Evolutionary conservation across 2,888 invertebrate genomes (phyloP).

Genomic region (Temnothorax ravouxi): DNA sequence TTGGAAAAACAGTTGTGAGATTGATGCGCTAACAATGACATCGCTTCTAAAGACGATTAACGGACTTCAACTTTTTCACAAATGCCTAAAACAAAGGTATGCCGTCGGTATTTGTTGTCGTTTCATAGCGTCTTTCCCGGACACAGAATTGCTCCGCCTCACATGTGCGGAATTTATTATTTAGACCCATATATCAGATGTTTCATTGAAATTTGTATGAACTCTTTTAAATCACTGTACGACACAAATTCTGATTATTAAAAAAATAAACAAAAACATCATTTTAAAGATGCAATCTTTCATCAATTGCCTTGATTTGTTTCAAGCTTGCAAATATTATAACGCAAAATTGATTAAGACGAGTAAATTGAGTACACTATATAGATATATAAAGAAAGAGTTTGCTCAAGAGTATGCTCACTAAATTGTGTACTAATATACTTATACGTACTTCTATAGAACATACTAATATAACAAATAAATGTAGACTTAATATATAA

Average conservation of each 20-base stretch:
- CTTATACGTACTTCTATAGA: not conserved
- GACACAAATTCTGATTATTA: not conserved
- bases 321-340: not conserved
- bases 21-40: slow-evolving; percentile 73
- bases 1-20: slow-evolving; percentile 42
- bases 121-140: not conserved
- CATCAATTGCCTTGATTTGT: not conserved
- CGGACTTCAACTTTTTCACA: slow-evolving; percentile 70
- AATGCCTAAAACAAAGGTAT: slow-evolving; percentile 80
- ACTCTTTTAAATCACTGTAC: not conserved
- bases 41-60: slow-evolving; percentile 74
- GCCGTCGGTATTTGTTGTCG: slow-evolving; percentile 26
- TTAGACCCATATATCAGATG: not conserved
- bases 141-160: not conserved
- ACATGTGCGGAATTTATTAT: not conserved
- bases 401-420: not conserved
- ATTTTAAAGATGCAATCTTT: not conserved
- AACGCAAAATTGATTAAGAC: not conserved
- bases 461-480: not conserved
- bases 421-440: not conserved
- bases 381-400: not conserved
- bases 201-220: not conserved
- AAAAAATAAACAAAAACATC: not conserved
- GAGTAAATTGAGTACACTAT: too few species aligned
- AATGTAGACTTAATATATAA: not conserved